phyloP scores from a whole-genome alignment of 2,797 vertebrate species.

The Hemibagrus guttatus region DNA sequence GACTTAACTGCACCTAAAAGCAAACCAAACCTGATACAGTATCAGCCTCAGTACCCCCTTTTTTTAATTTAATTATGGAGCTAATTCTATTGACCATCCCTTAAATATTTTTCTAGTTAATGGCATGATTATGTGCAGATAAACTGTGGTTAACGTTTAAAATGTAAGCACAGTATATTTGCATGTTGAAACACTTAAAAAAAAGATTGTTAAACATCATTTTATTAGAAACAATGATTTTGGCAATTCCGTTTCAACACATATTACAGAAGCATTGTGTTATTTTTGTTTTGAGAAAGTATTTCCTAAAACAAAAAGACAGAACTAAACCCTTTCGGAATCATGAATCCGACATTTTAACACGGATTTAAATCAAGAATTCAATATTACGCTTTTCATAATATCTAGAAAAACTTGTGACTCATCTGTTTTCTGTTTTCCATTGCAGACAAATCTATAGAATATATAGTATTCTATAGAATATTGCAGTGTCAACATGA shows the following conservation, averaged over 20 bases:
- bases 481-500: background rate
- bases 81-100: background rate
- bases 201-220: background rate
- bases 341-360: background rate
- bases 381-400: background rate
- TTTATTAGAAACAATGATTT: background rate
- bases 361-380: background rate
- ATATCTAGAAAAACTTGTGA: background rate
- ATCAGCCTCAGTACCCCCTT: background rate
- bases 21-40: background rate
- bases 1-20: background rate
- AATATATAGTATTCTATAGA: background rate
- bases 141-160: background rate
- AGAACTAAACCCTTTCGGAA: background rate
- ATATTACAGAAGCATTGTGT: background rate
- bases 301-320: background rate
- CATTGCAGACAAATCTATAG: background rate
- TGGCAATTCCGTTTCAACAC: background rate
- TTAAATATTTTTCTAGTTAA: background rate
- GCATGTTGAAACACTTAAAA: background rate
- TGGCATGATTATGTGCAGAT: background rate
- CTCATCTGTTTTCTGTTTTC: background rate
- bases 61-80: background rate
- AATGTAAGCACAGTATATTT: background rate
- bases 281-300: background rate